Percentiles rank a stretch among this genome's conserved stretches.
phyloP scores from a whole-genome alignment of 2,888 invertebrate species.

The Alloscopus bannaensis region DNA sequence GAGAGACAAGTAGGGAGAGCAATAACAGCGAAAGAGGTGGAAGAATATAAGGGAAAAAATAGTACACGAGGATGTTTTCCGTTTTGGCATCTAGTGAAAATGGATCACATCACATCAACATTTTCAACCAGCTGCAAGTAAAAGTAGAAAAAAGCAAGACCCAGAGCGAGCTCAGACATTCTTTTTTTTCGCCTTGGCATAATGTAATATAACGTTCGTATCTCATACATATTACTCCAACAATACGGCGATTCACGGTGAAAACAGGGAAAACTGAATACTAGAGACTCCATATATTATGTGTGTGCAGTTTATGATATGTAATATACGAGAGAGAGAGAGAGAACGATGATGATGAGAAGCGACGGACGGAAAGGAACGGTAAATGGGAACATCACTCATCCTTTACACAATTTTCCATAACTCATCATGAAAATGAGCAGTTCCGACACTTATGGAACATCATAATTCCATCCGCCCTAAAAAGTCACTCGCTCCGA shows the following conservation, averaged over 20 bases:
- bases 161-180: conserved; percentile 31
- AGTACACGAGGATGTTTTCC: conserved; percentile 61
- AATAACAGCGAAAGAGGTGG: conserved; percentile 48
- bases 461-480: conserved; percentile 65
- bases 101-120: conserved; percentile 65
- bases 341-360: conserved; percentile 64
- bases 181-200: conserved; percentile 30
- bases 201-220: conserved; percentile 29
- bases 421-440: conserved; percentile 73
- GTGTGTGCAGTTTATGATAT: background rate
- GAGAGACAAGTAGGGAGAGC: conserved; percentile 26
- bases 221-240: conserved; percentile 40
- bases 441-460: conserved; percentile 71
- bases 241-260: conserved; percentile 34
- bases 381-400: conserved; percentile 68
- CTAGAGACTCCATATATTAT: no score
- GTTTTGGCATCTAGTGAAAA: conserved; percentile 65
- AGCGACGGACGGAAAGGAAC: conserved; percentile 67
- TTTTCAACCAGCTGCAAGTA: conserved; percentile 65
- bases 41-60: conserved; percentile 59
- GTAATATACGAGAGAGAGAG: conserved; percentile 15
- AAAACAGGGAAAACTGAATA: background rate
- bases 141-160: conserved; percentile 38
- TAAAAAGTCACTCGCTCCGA: conserved; percentile 57
- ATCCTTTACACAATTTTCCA: conserved; percentile 69